Base-by-base conservation (phyloP, 2,113 vertebrate genomes). In the Cynocephalus volans region DNA sequence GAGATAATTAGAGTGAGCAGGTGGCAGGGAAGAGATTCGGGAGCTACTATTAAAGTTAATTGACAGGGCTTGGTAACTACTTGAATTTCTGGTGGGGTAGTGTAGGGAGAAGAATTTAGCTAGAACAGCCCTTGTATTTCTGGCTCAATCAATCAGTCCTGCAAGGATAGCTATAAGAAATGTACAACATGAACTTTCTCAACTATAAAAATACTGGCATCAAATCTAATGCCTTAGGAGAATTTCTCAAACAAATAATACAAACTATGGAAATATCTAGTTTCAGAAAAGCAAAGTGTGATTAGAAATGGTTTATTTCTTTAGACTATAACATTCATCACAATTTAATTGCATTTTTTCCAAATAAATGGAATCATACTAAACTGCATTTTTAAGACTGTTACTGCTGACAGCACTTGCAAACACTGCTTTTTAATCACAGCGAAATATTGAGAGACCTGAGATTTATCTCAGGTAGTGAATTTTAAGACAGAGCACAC, bases 231-330 rank as follows among this genome's bases (percentile, higher is more conserved):
- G 26, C 64, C 62, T 76, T 65, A 50, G 65, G 65, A 87, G 36
- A 80, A 7, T 76, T 88, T 90, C 70, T 76, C 70, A 85, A 92
- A 18, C 65, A 85, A 92, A 73, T 72, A 90, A 85, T 62, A 73
- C 36, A 90, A 83, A 41, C 41, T 56, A 72, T 50, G 90, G 36
- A 95, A 64, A 79, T 64, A 80, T 33, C 26, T 15, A 72, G 58
- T 45, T 45, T 69, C 76, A 77, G 94, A 95, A 92, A 91, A 98
- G 36, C 72, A 86, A 91, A 8, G 18, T 77, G 18, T 72, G 41
- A 80, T 87, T 89, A 50, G 54, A 75, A 94, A 69, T 23, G n/a
- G 8, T 58, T 95, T 95, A 96, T 96, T 97, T 95, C 62, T 50
- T 82, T 83, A 70, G 26, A 89, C 41, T 79, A 45, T n/a, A 83